Percentiles rank a stretch among this genome's conserved stretches.
Conservation (phyloP, 2,797 vertebrate species). For the Prionace glauca region DNA sequence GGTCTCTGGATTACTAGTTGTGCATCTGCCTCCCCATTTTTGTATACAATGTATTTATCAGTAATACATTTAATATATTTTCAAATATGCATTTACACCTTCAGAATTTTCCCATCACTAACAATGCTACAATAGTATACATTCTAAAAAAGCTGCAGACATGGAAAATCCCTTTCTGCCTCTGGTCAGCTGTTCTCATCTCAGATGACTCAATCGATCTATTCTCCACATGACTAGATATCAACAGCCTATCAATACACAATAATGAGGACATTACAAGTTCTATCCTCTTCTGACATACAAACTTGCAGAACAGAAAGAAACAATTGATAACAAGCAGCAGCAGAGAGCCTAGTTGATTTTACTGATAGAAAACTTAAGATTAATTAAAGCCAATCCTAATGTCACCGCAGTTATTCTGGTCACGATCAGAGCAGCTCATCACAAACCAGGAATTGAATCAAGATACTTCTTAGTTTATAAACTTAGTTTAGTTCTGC, state of each 20-base stretch:
- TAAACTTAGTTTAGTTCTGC: neutral
- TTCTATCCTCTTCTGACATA: neutral
- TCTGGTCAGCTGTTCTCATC: neutral
- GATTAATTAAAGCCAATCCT: neutral
- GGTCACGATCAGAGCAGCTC: neutral
- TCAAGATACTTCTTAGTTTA: neutral
- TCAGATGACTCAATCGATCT: neutral
- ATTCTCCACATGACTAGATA: neutral
- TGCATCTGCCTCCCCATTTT: no score
- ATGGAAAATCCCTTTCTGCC: neutral
- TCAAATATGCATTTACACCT: neutral
- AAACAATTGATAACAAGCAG: neutral
- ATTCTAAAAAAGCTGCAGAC: neutral
- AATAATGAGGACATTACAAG: neutral
- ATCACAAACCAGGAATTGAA: neutral
- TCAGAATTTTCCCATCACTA: neutral
- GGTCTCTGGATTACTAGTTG: no score
- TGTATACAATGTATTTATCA: no score
- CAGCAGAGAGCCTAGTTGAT: neutral
- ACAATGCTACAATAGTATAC: neutral
- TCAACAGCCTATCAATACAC: neutral
- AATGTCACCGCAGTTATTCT: neutral
- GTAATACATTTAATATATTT: no score
- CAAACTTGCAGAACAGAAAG: neutral
- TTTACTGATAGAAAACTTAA: neutral